Base-by-base conservation (phyloP, 2,113 vertebrate genomes). In the Otocyon megalotis region DNA sequence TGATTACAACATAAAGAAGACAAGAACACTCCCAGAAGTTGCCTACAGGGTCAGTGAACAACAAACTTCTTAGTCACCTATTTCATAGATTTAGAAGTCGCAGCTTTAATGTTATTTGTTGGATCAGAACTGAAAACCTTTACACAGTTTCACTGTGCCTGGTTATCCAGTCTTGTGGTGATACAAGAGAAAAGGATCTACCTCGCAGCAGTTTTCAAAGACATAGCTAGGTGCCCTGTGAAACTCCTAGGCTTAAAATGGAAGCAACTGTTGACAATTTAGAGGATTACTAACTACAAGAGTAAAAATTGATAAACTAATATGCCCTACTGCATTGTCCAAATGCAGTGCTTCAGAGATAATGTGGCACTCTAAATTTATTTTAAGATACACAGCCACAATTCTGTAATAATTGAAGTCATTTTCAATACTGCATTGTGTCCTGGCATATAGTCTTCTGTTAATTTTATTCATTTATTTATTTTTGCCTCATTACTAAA, bases 391-490 rank as follows among this genome's bases (percentile, higher is more conserved):
- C 5, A 0, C 20, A 90, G 67, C 63, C 35, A 88, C 1, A 72
- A 88, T 82, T 97, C 63, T 86, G 63, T 72, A 76, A 81, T 60
- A 90, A 83, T 3, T 89, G 43, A 96, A 95, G 53, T 95, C 17
- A 90, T 80, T 14, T 80, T 63, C 84, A 83, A 77, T 69, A 90
- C 62, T 80, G 43, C 37, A 74, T 50, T 83, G 10, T 90, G 11
- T 60, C 30, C 19, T 85, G 30, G 28, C 26, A 93, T 79, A 88
- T 87, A 88, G 91, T 72, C n/a, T 50, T 88, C 69, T 48, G 35
- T 26, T 83, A 20, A 84, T n/a, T 85, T 85, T 74, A 81, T 65
- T 81, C 17, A 35, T 50, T 14, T 74, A 65, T 87, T 91, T 19
- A 97, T 56, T 88, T 88, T 22, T 26, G 19, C 14, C 88, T 92